Base-by-base conservation (phyloP, 1,140 invertebrate genomes). In the Drosophila miranda region DNA sequence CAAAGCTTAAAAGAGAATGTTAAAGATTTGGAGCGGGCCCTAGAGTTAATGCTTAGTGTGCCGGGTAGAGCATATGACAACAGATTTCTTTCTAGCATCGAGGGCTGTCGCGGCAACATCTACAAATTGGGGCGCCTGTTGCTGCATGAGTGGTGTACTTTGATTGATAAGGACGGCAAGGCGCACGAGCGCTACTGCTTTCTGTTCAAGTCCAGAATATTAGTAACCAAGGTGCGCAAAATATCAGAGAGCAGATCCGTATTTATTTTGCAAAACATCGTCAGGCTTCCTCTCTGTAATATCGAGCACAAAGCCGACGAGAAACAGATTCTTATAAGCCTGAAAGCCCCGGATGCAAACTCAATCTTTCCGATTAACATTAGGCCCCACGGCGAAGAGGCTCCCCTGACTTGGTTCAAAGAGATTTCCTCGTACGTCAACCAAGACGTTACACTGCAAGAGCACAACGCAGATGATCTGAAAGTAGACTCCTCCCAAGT, bases 31-130 rank as follows among this genome's bases (percentile, higher is more conserved):
- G 96, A 98, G 91, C 96, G 96, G 89, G 98, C 98, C 74, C 93
- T 99, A 86, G 97, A 99, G 93, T 96, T 99, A 93, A 97, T 99
- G 94, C 95, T 97, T 88, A 95, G 96, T 72, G 95, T 99, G 79
- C 97, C 97, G 50, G 96, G 97, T 90, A 93, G 96, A 89, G 96
- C 97, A 51, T 95, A 95, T 62, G 97, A 99, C 92, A 95, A 96
- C 83, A 96, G 97, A 91, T 97, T 97, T 91, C 95, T 98, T 66
- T 95, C 95, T 76, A 97, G 95, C 91, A 98, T 99, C 92, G 95
- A 98, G 93, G 97, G 98, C 44, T 98, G 95, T 91, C 94, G 95
- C 89, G 90, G 93, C 44, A 98, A 98, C 90, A 95, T 98, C 78
- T 95, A 96, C 86, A 97, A 98, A 91, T 94, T 99, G 71, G 98